These are phyloP conservation scores for Fregetta grallaria DNA, from an alignment of 2,113 vertebrate genomes.

Conservation along the genomic window DNA sequence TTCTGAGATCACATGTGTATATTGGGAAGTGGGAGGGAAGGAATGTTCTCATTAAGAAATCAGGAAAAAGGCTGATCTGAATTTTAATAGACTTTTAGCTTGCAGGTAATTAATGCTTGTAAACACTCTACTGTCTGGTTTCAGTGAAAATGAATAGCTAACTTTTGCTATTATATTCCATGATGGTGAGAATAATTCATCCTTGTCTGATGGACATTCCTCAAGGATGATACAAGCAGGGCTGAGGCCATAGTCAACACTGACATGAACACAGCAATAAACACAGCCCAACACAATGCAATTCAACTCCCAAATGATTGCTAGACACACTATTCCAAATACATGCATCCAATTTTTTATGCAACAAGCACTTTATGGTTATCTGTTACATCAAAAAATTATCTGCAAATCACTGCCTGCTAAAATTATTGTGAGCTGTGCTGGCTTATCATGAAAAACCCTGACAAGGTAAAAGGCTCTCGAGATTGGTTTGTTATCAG, in stretches of 20 bases:
- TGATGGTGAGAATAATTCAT: background rate
- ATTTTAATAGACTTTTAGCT: background rate
- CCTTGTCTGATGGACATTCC: background rate
- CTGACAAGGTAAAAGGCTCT: background rate
- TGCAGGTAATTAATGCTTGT: background rate
- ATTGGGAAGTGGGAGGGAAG: too few species aligned
- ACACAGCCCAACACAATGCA: background rate
- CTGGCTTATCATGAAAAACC: background rate
- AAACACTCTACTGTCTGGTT: background rate
- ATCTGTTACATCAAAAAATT: background rate
- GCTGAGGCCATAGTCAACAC: background rate
- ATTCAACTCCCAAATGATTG: background rate
- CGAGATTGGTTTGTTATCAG: background rate
- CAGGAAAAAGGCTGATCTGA: background rate
- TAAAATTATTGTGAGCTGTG: background rate
- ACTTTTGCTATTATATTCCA: background rate
- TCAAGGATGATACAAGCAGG: background rate
- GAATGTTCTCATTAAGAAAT: background rate
- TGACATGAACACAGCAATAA: background rate
- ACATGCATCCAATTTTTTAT: background rate
- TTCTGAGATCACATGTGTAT: background rate
- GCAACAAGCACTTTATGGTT: background rate
- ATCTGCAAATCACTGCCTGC: too few species aligned
- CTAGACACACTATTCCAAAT: background rate
- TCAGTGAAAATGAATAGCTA: background rate